Evolutionary conservation across 2,888 invertebrate species (phyloP).

Genomic region (Hybos culiciformis): DNA sequence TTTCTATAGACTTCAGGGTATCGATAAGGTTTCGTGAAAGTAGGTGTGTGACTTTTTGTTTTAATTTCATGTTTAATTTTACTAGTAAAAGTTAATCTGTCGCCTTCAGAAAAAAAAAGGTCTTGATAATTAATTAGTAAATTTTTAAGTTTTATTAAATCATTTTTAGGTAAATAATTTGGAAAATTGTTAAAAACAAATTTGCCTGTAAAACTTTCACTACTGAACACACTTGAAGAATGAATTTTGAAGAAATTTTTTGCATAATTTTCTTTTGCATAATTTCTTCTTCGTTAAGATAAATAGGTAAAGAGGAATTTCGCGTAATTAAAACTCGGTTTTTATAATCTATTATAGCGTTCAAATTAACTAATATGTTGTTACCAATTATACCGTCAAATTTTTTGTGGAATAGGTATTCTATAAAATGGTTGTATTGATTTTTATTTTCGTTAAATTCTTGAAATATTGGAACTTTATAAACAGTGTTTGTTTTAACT

Average conservation of each 20-base stretch:
- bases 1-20: background rate
- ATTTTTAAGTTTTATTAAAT: background rate
- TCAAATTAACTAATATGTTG: conserved; percentile 2
- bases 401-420: conserved; percentile 3
- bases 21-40: background rate
- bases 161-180: conserved; percentile 2
- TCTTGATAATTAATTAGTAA: conserved; percentile 6
- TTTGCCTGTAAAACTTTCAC: background rate
- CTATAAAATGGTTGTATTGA: conserved; percentile 1
- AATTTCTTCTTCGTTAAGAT: too few relatives aligned
- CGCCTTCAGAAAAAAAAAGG: conserved; percentile 11
- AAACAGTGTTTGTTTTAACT: too few relatives aligned
- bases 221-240: background rate
- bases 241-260: too few relatives aligned
- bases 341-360: background rate
- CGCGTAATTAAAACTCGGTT: background rate
- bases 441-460: background rate
- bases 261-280: too few relatives aligned
- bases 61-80: background rate
- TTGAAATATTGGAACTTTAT: conserved; percentile 6
- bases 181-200: background rate
- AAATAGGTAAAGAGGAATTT: too few relatives aligned
- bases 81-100: background rate
- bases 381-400: conserved; percentile 9
- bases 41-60: background rate